These are phyloP conservation scores for Macroglossus sobrinus DNA, from an alignment of 2,113 vertebrate genomes.

Conservation along the genomic window DNA sequence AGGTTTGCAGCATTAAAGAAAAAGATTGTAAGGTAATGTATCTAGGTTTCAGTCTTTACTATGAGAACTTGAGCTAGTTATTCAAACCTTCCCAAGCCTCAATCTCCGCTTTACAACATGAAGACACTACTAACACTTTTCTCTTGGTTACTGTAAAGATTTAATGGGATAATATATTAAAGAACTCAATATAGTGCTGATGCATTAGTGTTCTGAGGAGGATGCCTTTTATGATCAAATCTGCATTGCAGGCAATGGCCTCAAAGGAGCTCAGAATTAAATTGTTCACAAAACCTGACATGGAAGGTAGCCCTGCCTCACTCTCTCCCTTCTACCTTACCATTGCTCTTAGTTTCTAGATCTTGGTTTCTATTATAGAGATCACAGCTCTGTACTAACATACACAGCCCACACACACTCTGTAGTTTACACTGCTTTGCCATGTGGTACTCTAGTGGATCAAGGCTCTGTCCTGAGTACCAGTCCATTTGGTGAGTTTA, in stretches of 20 bases:
- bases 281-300: fast-evolving
- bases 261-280: not conserved
- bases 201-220: not conserved
- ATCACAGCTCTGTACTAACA: not conserved
- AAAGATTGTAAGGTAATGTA: fast-evolving
- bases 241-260: too few relatives aligned
- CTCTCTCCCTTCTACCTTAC: not conserved
- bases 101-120: not conserved
- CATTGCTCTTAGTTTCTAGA: not conserved
- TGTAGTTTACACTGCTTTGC: not conserved
- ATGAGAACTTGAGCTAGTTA: not conserved
- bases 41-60: not conserved
- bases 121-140: not conserved
- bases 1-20: not conserved
- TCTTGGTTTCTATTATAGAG: not conserved
- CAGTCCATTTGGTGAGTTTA: too few relatives aligned
- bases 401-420: too few relatives aligned
- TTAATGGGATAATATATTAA: too few relatives aligned
- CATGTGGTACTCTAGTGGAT: fast-evolving
- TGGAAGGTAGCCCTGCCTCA: fast-evolving
- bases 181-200: not conserved
- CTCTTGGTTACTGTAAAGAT: not conserved
- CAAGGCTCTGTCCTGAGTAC: not conserved
- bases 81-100: not conserved
- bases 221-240: not conserved